Evolutionary conservation across 2,113 vertebrate genomes (phyloP), one percentile per base, ranked within the genome.

Genomic region (Maccullochella peelii): DNA sequence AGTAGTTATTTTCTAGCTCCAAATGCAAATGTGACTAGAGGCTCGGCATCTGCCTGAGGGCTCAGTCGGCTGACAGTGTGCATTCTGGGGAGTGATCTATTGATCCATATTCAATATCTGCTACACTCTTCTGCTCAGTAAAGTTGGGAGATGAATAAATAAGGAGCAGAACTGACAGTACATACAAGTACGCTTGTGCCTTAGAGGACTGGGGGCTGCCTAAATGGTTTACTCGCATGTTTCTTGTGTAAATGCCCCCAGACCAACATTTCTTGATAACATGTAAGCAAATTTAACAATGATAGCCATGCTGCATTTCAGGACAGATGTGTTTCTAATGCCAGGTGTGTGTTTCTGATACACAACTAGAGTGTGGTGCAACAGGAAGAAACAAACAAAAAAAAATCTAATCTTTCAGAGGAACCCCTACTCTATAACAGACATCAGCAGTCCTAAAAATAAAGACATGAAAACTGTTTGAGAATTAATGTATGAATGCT

Each of bases 61-160:
- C 94, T 90, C 90, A 83, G 91, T 85, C 80, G 90, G 86, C 87
- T 94, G 95, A 95, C 94, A 95, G 92, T 89, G 89, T 89, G 91
- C 90, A 94, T 94, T 93, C 92, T 90, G 93, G 89, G 92, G 94
- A 94, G 93, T 94, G 93, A 92, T 94, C 91, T 94, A 94, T 95
- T 94, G 94, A 95, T 95, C 91, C 90, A 93, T 93, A 94, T 94
- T 95, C 94, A 95, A 94, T 93, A 93, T 95, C 84, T 94, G 88
- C 93, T 89, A 75, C 92, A 90, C 87, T 93, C 86, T 82, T 86
- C 80, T 84, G 91, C 92, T 90, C 88, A 85, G 82, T 91, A 91
- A 94, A 94, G 92, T 94, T 93, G 86, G 86, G 72, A 90, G 82
- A 92, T 85, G 91, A 93, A 94, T 94, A 93, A 93, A 93, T 95